These are phyloP conservation scores for Meloidogyne floridensis DNA, from an alignment of 1,140 invertebrate species.

Conservation along the genomic window DNA sequence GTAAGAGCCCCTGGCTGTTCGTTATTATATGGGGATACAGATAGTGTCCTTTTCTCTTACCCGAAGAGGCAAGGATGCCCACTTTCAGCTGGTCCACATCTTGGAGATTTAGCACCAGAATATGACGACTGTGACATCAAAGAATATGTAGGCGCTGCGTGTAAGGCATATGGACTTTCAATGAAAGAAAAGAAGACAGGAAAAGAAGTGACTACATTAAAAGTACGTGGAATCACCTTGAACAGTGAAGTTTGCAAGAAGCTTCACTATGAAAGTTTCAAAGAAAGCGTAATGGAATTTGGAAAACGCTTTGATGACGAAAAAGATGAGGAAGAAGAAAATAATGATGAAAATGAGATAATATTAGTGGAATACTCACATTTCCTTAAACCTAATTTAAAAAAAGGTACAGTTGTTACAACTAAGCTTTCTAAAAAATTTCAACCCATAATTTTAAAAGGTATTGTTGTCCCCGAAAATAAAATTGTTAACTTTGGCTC, in stretches of 20 bases:
- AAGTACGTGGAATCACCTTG: conserved; percentile 13
- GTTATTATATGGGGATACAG: conserved; percentile 3
- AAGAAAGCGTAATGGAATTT: no score
- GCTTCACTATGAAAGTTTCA: conserved; percentile 7
- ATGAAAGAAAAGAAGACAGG: background rate
- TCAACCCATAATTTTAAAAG: no score
- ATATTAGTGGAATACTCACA: no score
- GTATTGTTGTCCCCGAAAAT: no score
- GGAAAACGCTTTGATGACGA: background rate
- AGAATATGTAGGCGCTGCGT: no score
- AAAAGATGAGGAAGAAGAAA: background rate
- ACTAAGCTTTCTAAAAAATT: no score
- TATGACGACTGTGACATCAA: no score
- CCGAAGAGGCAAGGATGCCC: background rate
- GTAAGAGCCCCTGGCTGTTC: background rate
- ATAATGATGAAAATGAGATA: no score
- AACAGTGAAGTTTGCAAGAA: background rate
- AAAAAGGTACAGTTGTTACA: no score
- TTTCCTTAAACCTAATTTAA: no score
- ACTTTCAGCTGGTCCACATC: background rate
- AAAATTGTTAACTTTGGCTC: no score
- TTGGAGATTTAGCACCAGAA: background rate
- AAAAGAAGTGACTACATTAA: background rate
- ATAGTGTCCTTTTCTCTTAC: conserved; percentile 12
- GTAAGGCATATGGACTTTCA: no score